Conservation (phyloP, 2,113 vertebrate species). For the Neodontobutis hainanensis region DNA sequence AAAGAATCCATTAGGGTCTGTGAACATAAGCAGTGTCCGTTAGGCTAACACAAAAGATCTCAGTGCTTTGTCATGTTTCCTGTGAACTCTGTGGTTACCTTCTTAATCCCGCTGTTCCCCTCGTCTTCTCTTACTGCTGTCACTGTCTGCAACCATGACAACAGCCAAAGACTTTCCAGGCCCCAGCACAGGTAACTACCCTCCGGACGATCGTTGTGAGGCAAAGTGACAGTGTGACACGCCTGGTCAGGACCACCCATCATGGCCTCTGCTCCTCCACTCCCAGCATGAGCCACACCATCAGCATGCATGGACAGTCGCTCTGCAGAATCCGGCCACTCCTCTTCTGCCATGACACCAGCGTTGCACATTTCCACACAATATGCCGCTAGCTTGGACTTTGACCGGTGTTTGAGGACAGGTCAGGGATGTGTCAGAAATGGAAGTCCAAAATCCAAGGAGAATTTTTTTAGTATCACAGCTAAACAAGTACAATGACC, state of each 20-base stretch:
- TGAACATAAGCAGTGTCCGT: neutral
- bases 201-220: conserved; percentile 64
- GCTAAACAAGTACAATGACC: neutral
- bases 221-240: conserved; percentile 56
- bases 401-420: conserved; percentile 23
- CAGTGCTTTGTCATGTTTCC: conserved; percentile 53
- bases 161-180: conserved; percentile 83
- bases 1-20: neutral
- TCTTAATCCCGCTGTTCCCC: conserved; percentile 73
- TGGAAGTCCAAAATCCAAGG: neutral
- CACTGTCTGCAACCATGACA: conserved; percentile 81
- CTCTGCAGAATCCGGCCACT: conserved; percentile 53
- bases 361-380: conserved; percentile 59
- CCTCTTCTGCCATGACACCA: conserved; percentile 54
- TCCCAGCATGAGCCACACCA: conserved; percentile 76
- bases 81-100: conserved; percentile 65
- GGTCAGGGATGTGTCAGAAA: conserved; percentile 3
- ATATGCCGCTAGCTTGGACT: conserved; percentile 31
- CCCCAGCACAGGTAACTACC: conserved; percentile 81
- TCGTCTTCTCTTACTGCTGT: conserved; percentile 72
- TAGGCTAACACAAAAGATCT: conserved; percentile 34
- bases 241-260: too few relatives aligned
- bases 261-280: conserved; percentile 44
- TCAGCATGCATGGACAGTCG: conserved; percentile 72
- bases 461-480: too few relatives aligned